Conservation (phyloP, 1,140 invertebrate genomes). For the Ostrea edulis region DNA sequence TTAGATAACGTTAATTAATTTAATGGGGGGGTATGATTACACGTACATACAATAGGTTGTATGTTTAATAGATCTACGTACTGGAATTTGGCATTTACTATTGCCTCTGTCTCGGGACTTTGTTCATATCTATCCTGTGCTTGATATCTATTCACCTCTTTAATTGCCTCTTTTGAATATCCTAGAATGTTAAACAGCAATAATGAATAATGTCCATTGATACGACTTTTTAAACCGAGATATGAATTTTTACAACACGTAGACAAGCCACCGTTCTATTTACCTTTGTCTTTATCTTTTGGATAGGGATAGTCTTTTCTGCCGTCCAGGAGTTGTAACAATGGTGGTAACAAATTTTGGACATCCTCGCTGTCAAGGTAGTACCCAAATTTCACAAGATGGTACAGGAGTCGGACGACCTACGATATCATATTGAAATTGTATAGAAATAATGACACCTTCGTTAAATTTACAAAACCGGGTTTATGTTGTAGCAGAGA, state of each 20-base stretch:
- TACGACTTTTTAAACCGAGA: neutral
- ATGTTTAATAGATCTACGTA: too few relatives aligned
- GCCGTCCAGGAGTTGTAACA: conserved; percentile 77
- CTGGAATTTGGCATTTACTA: conserved; percentile 79
- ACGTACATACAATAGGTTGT: too few relatives aligned
- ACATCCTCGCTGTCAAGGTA: conserved; percentile 77
- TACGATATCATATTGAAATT: conserved; percentile 44
- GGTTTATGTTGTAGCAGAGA: too few relatives aligned
- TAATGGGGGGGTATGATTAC: too few relatives aligned
- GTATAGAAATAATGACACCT: too few relatives aligned
- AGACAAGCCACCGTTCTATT: neutral
- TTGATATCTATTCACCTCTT: conserved; percentile 72
- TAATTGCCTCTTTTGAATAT: conserved; percentile 75
- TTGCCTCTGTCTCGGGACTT: conserved; percentile 72
- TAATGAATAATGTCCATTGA: neutral
- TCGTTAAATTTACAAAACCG: too few relatives aligned
- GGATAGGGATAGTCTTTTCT: conserved; percentile 76
- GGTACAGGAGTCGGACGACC: conserved; percentile 77
- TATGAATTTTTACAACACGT: too few relatives aligned
- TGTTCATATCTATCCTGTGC: conserved; percentile 72
- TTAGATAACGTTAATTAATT: neutral
- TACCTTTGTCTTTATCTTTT: conserved; percentile 73
- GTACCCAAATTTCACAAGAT: conserved; percentile 79
- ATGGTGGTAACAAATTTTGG: conserved; percentile 73
- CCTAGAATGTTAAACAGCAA: conserved; percentile 57